Evolutionary conservation across 92 coral and sea anemone genomes (phyloP).

Genomic region (Galaxea fascicularis): DNA sequence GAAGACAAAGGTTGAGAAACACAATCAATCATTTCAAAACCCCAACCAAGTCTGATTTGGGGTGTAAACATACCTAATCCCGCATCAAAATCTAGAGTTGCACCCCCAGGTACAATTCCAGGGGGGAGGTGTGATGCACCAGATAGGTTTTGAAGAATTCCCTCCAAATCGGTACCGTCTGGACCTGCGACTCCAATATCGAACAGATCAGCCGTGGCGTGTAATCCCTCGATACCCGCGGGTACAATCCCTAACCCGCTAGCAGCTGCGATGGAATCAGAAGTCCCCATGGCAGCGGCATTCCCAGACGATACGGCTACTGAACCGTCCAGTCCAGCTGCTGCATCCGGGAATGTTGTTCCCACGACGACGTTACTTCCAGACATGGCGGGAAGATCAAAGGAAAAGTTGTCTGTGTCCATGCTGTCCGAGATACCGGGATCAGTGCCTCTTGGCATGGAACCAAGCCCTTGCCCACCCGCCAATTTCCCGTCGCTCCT

Average conservation of each 20-base stretch:
- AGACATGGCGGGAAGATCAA: constrained; percentile 46
- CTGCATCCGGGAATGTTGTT: constrained; percentile 52
- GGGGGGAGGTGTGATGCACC: constrained; percentile 95
- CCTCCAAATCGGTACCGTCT: constrained; percentile 80
- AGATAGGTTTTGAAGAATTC: constrained; percentile 93
- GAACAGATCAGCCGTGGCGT: constrained; percentile 62
- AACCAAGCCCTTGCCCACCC: constrained; percentile 4
- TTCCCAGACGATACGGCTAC: constrained; percentile 32
- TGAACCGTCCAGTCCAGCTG: constrained; percentile 55
- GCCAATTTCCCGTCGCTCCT: constrained; percentile 34
- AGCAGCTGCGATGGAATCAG: constrained; percentile 55
- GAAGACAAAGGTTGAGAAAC: too few species aligned
- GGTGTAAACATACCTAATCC: constrained; percentile 74
- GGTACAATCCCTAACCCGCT: constrained; percentile 61
- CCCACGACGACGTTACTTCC: constrained; percentile 50
- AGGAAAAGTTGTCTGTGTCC: constrained; percentile 53
- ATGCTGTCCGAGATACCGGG: background rate
- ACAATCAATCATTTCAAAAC: too few species aligned
- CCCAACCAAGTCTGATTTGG: background rate
- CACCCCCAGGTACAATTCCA: constrained; percentile 75
- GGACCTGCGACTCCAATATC: constrained; percentile 66
- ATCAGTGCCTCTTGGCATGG: background rate
- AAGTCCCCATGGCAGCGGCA: constrained; percentile 38
- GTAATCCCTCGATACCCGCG: constrained; percentile 57
- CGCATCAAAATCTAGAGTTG: constrained; percentile 88